Evolutionary conservation across 2,888 invertebrate species (phyloP), one percentile per base, ranked within the genome.

Genomic region (Synanthedon tipuliformis): DNA sequence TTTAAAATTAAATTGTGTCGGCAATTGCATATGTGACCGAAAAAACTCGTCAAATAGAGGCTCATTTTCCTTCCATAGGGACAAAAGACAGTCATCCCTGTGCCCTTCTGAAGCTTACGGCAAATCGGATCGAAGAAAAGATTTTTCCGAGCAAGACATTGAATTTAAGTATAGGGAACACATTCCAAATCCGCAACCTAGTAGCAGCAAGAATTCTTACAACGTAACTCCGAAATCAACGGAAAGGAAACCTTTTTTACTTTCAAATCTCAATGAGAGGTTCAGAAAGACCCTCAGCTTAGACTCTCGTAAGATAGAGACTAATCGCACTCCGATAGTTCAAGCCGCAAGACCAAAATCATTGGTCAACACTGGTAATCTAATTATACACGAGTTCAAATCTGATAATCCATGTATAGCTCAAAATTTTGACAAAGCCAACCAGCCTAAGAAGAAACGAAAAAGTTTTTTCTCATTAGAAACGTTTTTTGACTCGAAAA

Each of bases 401-500:
- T 59, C 75, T 5, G 68, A 66, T 0, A 81, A 83, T 13, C 72
- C 76, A 5, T 78, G 81, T n/a, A 56, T 71, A 15, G 60, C 71
- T 12, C 63, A 78, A 67, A 82, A 81, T 78, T 81, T 80, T 70
- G 80, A 73, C 52, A 86, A 85, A 61, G 58, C 72, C 40, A 73
- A 58, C 54, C 85, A 82, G 57, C 81, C 81, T 1, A 88, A 88
- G 60, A 88, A 88, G 59, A 88, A 86, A 65, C 73, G 88, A 5
- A 88, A 85, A 61, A 88, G 88, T 0, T 88, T 88, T 60, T 88
- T 88, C 59, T 88, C 88, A 1, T 61, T 88, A n/a, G 88, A 88
- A 54, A 86, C 87, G 5, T 88, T 88, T 62, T 87, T 88, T 52
- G 88, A 88, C 61, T 74, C 81, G 0, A 85, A 88, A 67, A 82